Evolutionary conservation across 2,888 invertebrate genomes (phyloP).

Genomic region (Protonemura montana): DNA sequence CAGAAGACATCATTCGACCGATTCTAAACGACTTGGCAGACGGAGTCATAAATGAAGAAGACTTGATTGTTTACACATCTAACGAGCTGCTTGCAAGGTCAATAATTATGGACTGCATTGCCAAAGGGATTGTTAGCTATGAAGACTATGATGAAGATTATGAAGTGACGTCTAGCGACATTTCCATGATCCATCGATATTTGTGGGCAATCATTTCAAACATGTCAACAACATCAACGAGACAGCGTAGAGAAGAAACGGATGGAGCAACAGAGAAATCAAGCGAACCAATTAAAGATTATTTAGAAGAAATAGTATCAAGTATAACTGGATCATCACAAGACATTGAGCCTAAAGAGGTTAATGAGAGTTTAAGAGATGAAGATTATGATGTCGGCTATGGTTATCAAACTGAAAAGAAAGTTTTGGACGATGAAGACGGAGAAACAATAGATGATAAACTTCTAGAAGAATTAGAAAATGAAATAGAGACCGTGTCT

Average conservation of each 20-base stretch:
- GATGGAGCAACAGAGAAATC: not conserved
- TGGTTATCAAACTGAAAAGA: not conserved
- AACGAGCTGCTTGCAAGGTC: not conserved
- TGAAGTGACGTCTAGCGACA: not conserved
- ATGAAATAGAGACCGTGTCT: not conserved
- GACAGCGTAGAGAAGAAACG: not conserved
- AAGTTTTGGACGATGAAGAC: not conserved
- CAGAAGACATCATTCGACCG: not conserved
- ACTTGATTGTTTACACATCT: not conserved
- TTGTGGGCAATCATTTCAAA: not conserved
- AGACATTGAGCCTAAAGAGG: no score
- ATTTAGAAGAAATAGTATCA: not conserved
- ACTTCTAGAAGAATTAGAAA: no score
- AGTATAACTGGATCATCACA: not conserved
- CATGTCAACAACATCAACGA: not conserved
- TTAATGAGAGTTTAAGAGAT: no score
- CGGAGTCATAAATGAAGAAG: not conserved
- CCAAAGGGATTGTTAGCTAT: not conserved
- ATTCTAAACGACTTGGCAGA: not conserved
- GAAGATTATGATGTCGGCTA: no score
- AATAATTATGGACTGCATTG: not conserved
- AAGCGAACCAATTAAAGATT: not conserved
- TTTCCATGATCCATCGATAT: not conserved
- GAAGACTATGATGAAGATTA: not conserved
- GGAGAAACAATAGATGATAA: not conserved